phyloP scores from a whole-genome alignment of 2,113 vertebrate genomes.

The Capreolus pygargus region DNA sequence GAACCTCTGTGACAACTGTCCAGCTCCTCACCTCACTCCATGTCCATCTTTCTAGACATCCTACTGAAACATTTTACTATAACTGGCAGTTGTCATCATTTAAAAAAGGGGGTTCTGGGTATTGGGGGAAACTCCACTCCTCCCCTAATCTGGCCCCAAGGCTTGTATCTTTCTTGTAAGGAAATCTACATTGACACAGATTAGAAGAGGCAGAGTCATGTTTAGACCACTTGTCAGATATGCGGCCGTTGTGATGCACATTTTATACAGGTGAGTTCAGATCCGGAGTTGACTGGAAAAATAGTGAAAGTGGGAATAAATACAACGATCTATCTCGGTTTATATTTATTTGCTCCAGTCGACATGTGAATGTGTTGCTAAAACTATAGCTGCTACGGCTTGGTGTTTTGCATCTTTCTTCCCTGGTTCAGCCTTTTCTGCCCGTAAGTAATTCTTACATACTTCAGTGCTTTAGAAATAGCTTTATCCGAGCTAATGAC shows the following conservation, averaged over 20 bases:
- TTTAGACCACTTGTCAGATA: not conserved
- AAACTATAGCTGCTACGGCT: not conserved
- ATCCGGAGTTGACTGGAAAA: not conserved
- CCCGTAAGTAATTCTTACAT: slow-evolving; percentile 44
- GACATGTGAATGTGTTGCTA: not conserved
- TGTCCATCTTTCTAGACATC: not conserved
- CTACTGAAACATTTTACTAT: not conserved
- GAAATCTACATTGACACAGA: rapidly evolving
- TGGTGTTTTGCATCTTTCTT: not conserved
- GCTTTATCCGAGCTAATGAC: slow-evolving; percentile 62
- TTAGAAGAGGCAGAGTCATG: not conserved
- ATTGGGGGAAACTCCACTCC: not conserved
- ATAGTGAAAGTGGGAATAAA: not conserved
- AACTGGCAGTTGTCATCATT: not conserved
- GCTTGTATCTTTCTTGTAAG: not conserved
- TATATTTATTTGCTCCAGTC: not conserved
- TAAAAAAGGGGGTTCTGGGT: rapidly evolving
- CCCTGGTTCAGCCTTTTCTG: not conserved
- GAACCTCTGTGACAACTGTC: rapidly evolving
- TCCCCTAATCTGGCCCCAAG: not conserved
- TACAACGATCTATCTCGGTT: not conserved
- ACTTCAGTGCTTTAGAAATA: slow-evolving; percentile 65
- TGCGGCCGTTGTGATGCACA: rapidly evolving
- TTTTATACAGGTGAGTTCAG: not conserved
- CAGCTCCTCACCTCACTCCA: not conserved